These are phyloP conservation scores for Pelecanoides urinatrix DNA, from an alignment of 2,113 vertebrate genomes.

Conservation along the genomic window DNA sequence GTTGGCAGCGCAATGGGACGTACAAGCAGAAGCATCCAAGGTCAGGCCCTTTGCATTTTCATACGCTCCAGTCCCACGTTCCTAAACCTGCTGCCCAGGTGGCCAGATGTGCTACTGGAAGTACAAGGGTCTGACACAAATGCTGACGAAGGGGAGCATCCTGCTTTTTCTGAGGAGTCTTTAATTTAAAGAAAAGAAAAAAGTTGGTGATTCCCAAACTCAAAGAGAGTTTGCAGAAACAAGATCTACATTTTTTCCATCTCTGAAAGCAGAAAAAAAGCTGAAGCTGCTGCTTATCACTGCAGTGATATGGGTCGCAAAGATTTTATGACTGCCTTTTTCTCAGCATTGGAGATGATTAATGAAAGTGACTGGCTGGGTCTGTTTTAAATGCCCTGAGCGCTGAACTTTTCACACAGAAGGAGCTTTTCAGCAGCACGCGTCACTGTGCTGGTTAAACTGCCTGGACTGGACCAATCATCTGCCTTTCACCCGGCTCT, in stretches of 20 bases:
- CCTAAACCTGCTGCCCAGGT: not conserved
- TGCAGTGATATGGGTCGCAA: fast-evolving
- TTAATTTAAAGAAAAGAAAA: not conserved
- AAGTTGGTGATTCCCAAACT: not conserved
- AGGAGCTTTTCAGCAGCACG: not conserved
- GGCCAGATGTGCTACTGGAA: not conserved
- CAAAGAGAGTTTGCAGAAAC: not conserved
- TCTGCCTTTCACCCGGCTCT: not conserved
- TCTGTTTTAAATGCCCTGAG: not conserved
- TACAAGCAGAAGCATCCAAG: not conserved
- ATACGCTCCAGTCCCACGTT: fast-evolving
- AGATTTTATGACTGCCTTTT: not conserved
- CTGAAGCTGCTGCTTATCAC: not conserved
- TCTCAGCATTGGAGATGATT: not conserved
- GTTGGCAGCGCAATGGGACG: fast-evolving
- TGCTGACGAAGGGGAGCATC: not conserved
- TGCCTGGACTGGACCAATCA: not conserved
- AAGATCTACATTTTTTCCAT: fast-evolving
- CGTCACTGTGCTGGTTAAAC: not conserved
- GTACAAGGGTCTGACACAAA: not conserved
- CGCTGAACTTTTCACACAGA: not conserved
- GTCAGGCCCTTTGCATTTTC: not conserved
- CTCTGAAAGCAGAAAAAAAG: not conserved
- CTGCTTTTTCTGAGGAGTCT: not conserved
- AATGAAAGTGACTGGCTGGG: not conserved